phyloP scores from a whole-genome alignment of 2,888 invertebrate species.

The Scaptomyza cyrtandrae region DNA sequence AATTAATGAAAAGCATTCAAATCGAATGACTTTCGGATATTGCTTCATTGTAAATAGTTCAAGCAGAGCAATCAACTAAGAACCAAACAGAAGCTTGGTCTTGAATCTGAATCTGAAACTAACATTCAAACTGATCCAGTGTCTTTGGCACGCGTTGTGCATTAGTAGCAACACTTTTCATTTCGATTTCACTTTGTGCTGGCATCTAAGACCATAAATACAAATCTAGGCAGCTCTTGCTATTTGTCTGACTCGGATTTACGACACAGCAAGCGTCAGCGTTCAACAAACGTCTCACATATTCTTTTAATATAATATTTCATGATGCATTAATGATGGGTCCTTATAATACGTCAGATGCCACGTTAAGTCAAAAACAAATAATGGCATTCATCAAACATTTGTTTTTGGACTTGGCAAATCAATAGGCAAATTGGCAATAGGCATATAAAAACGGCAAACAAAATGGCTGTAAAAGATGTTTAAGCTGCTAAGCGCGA shows the following conservation, averaged over 20 bases:
- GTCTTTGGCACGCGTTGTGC: constrained; percentile 21
- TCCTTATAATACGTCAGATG: constrained; percentile 32
- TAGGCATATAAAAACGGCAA: constrained; percentile 50
- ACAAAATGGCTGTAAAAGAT: constrained; percentile 41
- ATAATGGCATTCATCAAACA: constrained; percentile 65
- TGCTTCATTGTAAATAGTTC: constrained; percentile 32
- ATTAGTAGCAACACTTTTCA: constrained; percentile 36
- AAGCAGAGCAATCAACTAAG: background rate
- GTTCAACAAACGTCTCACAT: constrained; percentile 1
- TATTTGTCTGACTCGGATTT: constrained; percentile 21
- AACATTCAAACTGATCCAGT: background rate
- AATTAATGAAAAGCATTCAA: constrained; percentile 26
- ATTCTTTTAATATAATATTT: constrained; percentile 28
- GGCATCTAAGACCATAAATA: constrained; percentile 29
- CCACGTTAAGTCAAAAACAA: constrained; percentile 44
- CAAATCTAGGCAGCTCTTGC: constrained; percentile 32
- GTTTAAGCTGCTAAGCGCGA: constrained; percentile 26
- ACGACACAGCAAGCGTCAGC: background rate
- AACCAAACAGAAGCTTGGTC: background rate
- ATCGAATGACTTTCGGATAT: constrained; percentile 12
- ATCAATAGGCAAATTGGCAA: constrained; percentile 74
- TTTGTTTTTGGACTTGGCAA: constrained; percentile 52
- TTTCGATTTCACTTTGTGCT: constrained; percentile 38
- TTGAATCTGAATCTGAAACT: background rate
- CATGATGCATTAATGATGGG: constrained; percentile 17